Percentiles rank a stretch among this genome's conserved stretches.
Evolutionary conservation across 1,140 invertebrate genomes (phyloP).

Genomic region (Tetragonula clypearis): DNA sequence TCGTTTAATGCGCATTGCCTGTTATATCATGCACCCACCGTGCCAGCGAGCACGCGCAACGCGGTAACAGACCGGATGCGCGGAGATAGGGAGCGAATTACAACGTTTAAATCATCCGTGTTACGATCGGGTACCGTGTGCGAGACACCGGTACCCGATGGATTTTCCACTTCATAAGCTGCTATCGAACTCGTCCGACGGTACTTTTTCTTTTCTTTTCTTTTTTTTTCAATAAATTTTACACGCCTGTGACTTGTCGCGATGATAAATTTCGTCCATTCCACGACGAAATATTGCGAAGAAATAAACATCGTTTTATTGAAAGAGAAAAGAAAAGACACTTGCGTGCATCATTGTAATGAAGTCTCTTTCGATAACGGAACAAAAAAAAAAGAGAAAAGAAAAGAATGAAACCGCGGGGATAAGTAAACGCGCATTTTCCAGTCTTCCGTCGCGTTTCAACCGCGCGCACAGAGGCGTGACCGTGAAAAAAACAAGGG

Average conservation of each 20-base stretch:
- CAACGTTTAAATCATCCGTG: conserved; percentile 61
- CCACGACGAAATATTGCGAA: not conserved
- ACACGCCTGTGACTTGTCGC: too few species aligned
- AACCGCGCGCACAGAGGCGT: conserved; percentile 17
- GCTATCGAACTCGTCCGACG: not conserved
- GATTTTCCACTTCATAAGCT: conserved; percentile 34
- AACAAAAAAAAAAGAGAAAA: too few species aligned
- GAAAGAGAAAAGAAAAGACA: too few species aligned
- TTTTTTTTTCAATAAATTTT: not conserved
- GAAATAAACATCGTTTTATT: not conserved
- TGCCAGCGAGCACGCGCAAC: conserved; percentile 51
- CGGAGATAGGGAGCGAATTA: conserved; percentile 63
- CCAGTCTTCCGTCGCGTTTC: conserved; percentile 6
- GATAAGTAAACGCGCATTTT: not conserved
- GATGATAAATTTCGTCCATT: not conserved
- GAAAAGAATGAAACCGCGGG: not conserved
- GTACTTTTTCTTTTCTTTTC: too few species aligned
- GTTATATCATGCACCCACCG: conserved; percentile 53
- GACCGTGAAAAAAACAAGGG: conserved; percentile 45
- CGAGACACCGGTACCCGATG: conserved; percentile 2
- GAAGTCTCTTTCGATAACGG: not conserved
- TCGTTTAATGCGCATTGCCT: conserved; percentile 62
- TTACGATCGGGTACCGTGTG: conserved; percentile 39
- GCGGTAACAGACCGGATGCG: conserved; percentile 57
- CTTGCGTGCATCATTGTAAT: too few species aligned